Evolutionary conservation across 2,888 invertebrate genomes (phyloP), one percentile per base, ranked within the genome.

Genomic region (Stenchaetothrips biformis): DNA sequence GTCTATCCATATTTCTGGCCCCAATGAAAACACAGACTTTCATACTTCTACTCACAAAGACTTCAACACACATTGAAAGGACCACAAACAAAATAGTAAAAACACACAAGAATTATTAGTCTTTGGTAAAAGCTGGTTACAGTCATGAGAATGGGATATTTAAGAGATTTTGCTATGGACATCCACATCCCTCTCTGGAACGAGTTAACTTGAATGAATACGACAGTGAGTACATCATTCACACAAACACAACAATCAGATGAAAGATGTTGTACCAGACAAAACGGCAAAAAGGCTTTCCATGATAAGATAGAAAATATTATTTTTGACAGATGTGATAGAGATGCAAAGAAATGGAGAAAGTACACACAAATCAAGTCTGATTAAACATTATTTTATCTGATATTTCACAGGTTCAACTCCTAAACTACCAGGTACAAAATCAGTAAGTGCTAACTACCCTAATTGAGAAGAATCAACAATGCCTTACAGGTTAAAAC

Each of bases 351-450:
- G 18, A 53, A 18, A 37, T 4, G 4, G 37, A 37, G 37, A 37
- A 37, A 37, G 4, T 13, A 53, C 18, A 53, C 53, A 53, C 53
- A 53, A 53, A 53, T 6, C 4, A 53, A 53, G 18, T 53, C 53
- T 13, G 13, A 53, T 53, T 4, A 0, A 53, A 53, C 16, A 53
- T 18, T 13, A 18, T 53, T 53, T 53, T 18, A 53, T 13, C 13
- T 53, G 4, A 13, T 53, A 7, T 53, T 53, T 18, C 53, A 53
- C 53, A 53, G 13, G 13, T 53, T 18, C 13, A 53, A 13, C 67
- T 67, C 21, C 67, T 67, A 67, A 67, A n/a, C 67, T 67, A 67
- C 67, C 67, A 67, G 67, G 67, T 67, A 67, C 67, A 67, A n/a
- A 67, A 67, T 67, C 67, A 67, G 67, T 21, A 67, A 1, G 21